phyloP scores from a whole-genome alignment of 1,140 invertebrate species.

The Protaetia brevitarsis region DNA sequence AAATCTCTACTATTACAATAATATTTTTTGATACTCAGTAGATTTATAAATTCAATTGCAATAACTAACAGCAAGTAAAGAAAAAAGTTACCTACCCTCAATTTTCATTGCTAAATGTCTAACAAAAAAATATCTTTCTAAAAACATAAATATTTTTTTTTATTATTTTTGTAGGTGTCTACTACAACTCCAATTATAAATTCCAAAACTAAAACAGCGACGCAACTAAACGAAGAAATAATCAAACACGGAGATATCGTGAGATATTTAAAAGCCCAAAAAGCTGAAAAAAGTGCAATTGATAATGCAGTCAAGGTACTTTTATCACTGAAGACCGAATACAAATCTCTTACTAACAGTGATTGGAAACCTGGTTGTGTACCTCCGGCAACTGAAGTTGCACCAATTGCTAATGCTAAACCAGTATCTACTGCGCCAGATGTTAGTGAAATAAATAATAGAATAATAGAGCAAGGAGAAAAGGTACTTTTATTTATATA shows the following conservation, averaged over 20 bases:
- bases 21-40: too few species aligned
- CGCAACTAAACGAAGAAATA: constrained; percentile 50
- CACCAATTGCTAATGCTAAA: background rate
- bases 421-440: background rate
- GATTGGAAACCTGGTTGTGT: constrained; percentile 41
- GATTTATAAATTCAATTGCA: too few species aligned
- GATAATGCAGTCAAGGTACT: constrained; percentile 72
- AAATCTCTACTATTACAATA: too few species aligned
- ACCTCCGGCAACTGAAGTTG: constrained; percentile 13
- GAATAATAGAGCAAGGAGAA: constrained; percentile 69
- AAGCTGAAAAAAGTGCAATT: constrained; percentile 55
- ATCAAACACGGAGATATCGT: constrained; percentile 67
- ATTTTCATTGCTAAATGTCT: too few species aligned
- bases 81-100: too few species aligned
- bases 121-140: too few species aligned
- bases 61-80: too few species aligned
- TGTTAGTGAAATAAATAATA: constrained; percentile 49
- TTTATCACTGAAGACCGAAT: constrained; percentile 73
- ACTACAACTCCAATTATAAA: background rate
- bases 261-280: constrained; percentile 64
- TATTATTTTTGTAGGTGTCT: background rate
- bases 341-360: constrained; percentile 65
- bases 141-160: background rate
- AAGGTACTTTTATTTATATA: constrained; percentile 55
- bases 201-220: constrained; percentile 22